A percentile compares a stretch with the other conserved stretches of the same genome.
Conservation (phyloP, 1,140 invertebrate species). For the Sitobion miscanthi region DNA sequence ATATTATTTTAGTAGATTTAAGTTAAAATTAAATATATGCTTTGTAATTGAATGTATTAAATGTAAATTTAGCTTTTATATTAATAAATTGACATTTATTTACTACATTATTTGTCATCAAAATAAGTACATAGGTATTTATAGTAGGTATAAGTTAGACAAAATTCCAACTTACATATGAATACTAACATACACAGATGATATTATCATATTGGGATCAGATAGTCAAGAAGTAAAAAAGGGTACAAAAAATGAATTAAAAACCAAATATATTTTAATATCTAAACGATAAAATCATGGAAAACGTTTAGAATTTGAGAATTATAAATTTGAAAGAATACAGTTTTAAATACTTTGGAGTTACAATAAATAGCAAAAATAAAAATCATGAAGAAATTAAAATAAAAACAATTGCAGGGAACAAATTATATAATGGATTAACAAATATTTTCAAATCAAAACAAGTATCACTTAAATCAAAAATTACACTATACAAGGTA, state of each 20-base stretch:
- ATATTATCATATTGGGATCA: constrained; percentile 14
- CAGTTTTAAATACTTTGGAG: background rate
- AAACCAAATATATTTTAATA: background rate
- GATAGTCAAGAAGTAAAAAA: background rate
- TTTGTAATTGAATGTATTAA: no score
- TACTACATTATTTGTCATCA: no score
- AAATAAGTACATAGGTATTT: no score
- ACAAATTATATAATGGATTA: background rate
- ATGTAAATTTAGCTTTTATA: no score
- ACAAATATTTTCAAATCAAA: background rate
- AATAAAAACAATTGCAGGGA: background rate
- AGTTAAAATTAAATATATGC: no score
- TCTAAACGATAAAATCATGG: background rate
- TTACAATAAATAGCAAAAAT: background rate
- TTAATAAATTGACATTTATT: no score
- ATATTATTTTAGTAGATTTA: no score
- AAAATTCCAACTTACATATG: no score
- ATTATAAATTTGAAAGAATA: background rate
- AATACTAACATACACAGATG: background rate
- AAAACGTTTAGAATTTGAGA: background rate
- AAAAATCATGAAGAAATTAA: background rate
- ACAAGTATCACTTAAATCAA: background rate
- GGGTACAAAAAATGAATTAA: background rate
- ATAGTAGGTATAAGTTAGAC: no score
- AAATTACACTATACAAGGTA: background rate